Evolutionary conservation across 2,797 vertebrate genomes (phyloP), one percentile per base, ranked within the genome.

Genomic region (Microtus californicus): DNA sequence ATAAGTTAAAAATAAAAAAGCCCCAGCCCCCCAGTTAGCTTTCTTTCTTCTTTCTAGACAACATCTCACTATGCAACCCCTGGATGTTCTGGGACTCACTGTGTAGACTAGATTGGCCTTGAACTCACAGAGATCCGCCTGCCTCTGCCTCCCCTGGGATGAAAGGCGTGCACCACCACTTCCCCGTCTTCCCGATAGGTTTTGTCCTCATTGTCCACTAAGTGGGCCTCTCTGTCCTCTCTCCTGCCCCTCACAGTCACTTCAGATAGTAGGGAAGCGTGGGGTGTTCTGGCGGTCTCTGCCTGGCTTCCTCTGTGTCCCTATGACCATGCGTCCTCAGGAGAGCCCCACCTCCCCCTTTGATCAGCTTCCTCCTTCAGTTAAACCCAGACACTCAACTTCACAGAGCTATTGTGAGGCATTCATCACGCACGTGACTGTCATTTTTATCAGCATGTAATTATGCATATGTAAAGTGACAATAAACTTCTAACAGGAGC

Each of bases 381-480:
- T 43, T 67, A 87, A 43, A 59, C 25, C 37, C 71, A 0, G 5
- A 37, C 1, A 45, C 37, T 48, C 56, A n/a, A 69, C 29, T 6
- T 71, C 34, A 40, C 0, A 61, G 79, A 54, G 63, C 61, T 87
- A 65, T 1, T 5, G 67, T 81, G 54, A 93, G 76, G 21, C 82
- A 73, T 81, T 76, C 56, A 87, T 93, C 21, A 89, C 1, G 12
- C 43, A 40, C 1, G 7, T 4, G 81, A 63, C 37, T 81, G n/a
- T 87, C 56, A 67, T 61, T 95, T 86, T 92, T 86, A 78, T 82
- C 79, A 67, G 71, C 77, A 61, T 37, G 63, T 43, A 80, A 89
- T 83, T 45, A 80, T 6, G 65, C 45, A 85, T 61, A 88, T 48
- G 37, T 69, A 78, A 78, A 81, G 59, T 86, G 73, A 86, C 80